phyloP scores from a whole-genome alignment of 2,797 vertebrate genomes.

The Syngnathus acus region DNA sequence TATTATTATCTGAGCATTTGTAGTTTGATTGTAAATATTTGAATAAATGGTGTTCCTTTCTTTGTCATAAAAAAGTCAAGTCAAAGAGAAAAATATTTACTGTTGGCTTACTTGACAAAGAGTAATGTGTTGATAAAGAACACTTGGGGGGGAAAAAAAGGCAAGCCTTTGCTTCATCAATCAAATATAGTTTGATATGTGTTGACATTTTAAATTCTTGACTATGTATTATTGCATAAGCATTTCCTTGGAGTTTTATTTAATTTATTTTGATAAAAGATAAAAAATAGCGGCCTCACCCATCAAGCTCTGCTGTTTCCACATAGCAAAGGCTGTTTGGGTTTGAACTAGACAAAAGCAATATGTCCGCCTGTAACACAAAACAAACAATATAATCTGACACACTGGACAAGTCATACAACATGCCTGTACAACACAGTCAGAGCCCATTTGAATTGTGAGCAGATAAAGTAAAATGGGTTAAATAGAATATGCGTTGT shows the following conservation, averaged over 20 bases:
- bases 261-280: not conserved
- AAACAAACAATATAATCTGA: not conserved
- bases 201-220: not conserved
- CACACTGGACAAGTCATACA: not conserved
- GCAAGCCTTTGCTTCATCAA: not conserved
- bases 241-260: not conserved
- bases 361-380: constrained; percentile 65
- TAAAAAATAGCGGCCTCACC: constrained; percentile 50
- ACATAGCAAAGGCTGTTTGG: constrained; percentile 77
- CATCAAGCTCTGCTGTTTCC: constrained; percentile 76
- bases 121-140: not conserved
- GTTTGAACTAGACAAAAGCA: constrained; percentile 71
- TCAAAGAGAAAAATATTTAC: no score
- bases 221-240: not conserved
- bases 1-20: no score
- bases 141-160: not conserved
- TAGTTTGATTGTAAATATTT: not conserved
- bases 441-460: not conserved
- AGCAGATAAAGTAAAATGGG: not conserved
- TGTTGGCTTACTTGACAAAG: not conserved
- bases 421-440: not conserved
- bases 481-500: not conserved
- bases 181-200: not conserved
- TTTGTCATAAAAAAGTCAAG: not conserved
- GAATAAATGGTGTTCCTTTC: not conserved